Base-by-base conservation (phyloP, 35 echinoderm and acorn worm species). In the Patiria miniata region DNA sequence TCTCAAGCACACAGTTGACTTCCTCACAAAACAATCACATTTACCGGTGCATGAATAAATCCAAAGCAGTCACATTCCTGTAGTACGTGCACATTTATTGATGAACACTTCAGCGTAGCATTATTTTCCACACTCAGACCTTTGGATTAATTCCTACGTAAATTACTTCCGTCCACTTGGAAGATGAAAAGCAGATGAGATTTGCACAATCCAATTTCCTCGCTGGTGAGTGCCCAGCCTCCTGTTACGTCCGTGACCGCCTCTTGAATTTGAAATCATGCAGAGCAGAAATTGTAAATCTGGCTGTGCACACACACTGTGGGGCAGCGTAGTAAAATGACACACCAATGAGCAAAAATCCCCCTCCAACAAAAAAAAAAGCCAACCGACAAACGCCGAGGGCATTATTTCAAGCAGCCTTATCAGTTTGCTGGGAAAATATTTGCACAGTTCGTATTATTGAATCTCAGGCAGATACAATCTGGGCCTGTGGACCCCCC, bases 351-450 rank as follows among this genome's bases (percentile, higher is more conserved):
- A 4, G 28, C 56, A 60, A n/a, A 60, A 60, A n/a, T 22, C 61
- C 34, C 23, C 29, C 23, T 2, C 23, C 61, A 69, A 69, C 19
- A 32, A 69, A 69, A 26, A 36, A 65, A n/a, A 65, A n/a, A 65
- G n/a, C 12, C 12, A 69, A 69, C 61, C 15, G 29, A 69, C 61
- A 69, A 69, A 69, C 61, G 23, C 23, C 28, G 61, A 69, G 19
- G 15, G 61, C 61, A 69, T 22, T 69, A 69, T 12, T 34, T 34
- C 5, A 69, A 69, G 23, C 61, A 32, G 19, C 19, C 61, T 69
- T 69, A 69, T 69, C 61, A 69, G 61, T 69, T 34, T 69, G 23
- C 61, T 69, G 61, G 23, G 61, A 34, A 30, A 69, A 69, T 69
- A 69, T 69, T 69, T 69, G 61, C 61, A 32, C 61, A 69, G 7